Base-by-base conservation (phyloP, 2,888 invertebrate genomes). In the Lasioglossum marginatum region DNA sequence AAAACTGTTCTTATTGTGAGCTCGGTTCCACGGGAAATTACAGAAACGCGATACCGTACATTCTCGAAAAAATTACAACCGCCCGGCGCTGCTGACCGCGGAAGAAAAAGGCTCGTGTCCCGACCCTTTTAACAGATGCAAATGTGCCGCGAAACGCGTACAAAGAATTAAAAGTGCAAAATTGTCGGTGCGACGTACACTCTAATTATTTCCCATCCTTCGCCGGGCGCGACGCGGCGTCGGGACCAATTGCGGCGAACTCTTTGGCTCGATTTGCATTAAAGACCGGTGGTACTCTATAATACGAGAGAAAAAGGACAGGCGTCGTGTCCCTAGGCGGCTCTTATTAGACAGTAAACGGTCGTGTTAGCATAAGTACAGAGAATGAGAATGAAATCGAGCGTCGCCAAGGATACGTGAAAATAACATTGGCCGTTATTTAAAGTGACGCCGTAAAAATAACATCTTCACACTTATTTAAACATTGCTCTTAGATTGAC, bases 1-100 rank as follows among this genome's bases (percentile, higher is more conserved):
- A 66, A 34, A 34, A 68, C 66, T 40, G 45, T 52, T n/a, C 66
- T 66, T 52, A 52, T 37, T 66, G 40, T n/a, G 77, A 77, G 71
- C 81, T 70, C 60, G 43, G 34, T 70, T 37, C 37, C 34, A n/a
- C 37, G 27, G 77, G 27, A 77, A 77, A 81, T 81, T 81, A 72
- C 77, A 60, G 77, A 71, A 81, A 81, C 77, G 71, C 60, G 77
- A 71, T 77, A 77, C 70, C 19, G 57, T 37, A 71, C 77, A 60
- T 37, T 71, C 34, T 45, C 52, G 37, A 63, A 70, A 66, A 71
- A 77, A 71, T 48, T 77, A 77, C 77, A 81, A 71, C 77, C 19
- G 19, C 27, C 37, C 31, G 8, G 23, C 37, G 37, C 40, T 31
- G 77, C 48, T 71, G 43, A 57, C 57, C 60, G 45, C 77, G 77